Percentiles rank a stretch among this genome's conserved stretches.
phyloP scores from a whole-genome alignment of 2,888 invertebrate species.

The Acrobasis consociella region DNA sequence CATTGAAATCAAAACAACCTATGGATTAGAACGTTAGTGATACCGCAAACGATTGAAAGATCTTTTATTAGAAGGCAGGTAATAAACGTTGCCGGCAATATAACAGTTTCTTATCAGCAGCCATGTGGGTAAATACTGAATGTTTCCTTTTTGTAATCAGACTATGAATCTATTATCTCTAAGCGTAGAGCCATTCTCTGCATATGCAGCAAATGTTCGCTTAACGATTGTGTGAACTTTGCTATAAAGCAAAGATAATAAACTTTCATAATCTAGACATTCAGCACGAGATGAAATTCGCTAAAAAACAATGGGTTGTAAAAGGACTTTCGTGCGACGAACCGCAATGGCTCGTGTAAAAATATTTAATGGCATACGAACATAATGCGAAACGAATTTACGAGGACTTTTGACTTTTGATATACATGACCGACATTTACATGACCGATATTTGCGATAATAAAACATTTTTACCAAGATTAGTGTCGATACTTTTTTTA shows the following conservation, averaged over 20 bases:
- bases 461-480: too few relatives aligned
- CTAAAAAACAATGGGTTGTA: slow-evolving; percentile 17
- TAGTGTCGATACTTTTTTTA: too few relatives aligned
- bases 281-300: slow-evolving; percentile 5
- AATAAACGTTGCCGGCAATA: slow-evolving; percentile 48
- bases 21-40: neutral
- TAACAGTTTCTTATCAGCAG: slow-evolving; percentile 48
- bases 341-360: slow-evolving; percentile 8
- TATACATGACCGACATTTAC: neutral
- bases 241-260: slow-evolving; percentile 16
- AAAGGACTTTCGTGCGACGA: slow-evolving; percentile 5
- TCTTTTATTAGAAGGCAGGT: slow-evolving; percentile 33
- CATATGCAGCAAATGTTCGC: slow-evolving; percentile 28
- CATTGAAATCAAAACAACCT: neutral
- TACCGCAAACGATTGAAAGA: neutral
- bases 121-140: slow-evolving; percentile 41
- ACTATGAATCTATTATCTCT: slow-evolving; percentile 43
- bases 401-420: slow-evolving; percentile 1
- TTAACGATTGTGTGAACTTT: slow-evolving; percentile 29
- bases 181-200: neutral
- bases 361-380: slow-evolving; percentile 24
- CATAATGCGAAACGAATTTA: slow-evolving; percentile 24
- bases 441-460: neutral
- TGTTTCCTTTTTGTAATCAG: slow-evolving; percentile 37
- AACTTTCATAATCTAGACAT: slow-evolving; percentile 21